Percentiles rank a stretch among this genome's conserved stretches.
phyloP scores from a whole-genome alignment of 2,797 vertebrate species.

The Todus mexicanus region DNA sequence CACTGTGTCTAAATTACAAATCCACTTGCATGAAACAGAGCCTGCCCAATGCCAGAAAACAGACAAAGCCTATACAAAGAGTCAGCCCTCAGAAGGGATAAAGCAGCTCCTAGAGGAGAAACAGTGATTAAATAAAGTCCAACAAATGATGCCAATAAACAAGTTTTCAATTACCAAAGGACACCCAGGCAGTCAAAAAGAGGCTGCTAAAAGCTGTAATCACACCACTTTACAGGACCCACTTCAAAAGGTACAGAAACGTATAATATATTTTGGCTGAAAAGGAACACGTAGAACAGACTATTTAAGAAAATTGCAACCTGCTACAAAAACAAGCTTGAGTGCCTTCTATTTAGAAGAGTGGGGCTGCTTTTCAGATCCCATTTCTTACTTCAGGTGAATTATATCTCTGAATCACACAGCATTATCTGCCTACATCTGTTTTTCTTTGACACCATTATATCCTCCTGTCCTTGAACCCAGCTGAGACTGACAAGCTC shows the following conservation, averaged over 20 bases:
- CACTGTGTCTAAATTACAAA: neutral
- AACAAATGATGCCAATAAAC: constrained; percentile 50
- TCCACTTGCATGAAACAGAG: neutral
- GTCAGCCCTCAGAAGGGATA: constrained; percentile 22
- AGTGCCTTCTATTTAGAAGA: constrained; percentile 59
- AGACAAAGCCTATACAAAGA: constrained; percentile 18
- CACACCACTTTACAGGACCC: constrained; percentile 31
- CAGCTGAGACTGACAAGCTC: neutral
- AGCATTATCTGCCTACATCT: constrained; percentile 37
- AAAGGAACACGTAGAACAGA: constrained; percentile 44
- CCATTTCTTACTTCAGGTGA: constrained; percentile 55
- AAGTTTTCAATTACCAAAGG: constrained; percentile 63
- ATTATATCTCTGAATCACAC: constrained; percentile 51
- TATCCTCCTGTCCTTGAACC: constrained; percentile 41
- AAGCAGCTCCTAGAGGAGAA: constrained; percentile 37
- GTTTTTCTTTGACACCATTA: constrained; percentile 36
- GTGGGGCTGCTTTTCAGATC: constrained; percentile 36
- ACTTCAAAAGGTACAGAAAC: constrained; percentile 40
- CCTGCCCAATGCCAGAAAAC: neutral
- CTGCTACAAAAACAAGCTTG: constrained; percentile 61
- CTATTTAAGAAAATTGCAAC: constrained; percentile 72
- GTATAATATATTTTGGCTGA: constrained; percentile 57
- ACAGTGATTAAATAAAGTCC: constrained; percentile 49
- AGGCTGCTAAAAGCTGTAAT: constrained; percentile 67
- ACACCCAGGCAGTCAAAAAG: constrained; percentile 31